phyloP scores from a whole-genome alignment of 2,797 vertebrate genomes.

The Anas acuta region DNA sequence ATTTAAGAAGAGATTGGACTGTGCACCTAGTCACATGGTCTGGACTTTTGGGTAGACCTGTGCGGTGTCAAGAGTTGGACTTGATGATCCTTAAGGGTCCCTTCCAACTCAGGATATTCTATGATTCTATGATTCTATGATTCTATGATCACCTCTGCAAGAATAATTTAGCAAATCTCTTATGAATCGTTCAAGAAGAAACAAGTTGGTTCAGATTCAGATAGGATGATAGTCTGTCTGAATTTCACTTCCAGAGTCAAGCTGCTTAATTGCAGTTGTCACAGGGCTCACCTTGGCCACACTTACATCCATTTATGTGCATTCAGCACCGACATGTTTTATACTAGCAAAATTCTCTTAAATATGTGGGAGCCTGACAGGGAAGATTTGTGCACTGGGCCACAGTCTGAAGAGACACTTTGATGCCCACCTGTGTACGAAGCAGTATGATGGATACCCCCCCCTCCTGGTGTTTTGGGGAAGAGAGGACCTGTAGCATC shows the following conservation, averaged over 20 bases:
- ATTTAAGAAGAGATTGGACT: too few relatives aligned
- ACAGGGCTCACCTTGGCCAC: not conserved
- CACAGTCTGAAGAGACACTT: not conserved
- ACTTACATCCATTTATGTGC: not conserved
- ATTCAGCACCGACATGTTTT: not conserved
- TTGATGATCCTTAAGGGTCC: too few relatives aligned
- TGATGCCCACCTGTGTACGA: not conserved
- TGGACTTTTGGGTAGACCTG: too few relatives aligned
- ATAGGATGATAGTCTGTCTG: not conserved
- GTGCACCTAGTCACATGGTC: too few relatives aligned
- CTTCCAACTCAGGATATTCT: too few relatives aligned
- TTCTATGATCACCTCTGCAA: not conserved
- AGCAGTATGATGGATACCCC: accelerated
- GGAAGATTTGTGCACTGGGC: not conserved
- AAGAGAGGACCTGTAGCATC: not conserved
- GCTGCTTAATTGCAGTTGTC: not conserved
- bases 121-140: too few relatives aligned
- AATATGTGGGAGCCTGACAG: not conserved
- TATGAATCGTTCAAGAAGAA: not conserved
- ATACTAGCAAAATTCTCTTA: not conserved
- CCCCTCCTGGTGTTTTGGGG: not conserved
- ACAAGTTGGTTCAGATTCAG: not conserved
- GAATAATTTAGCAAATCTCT: not conserved
- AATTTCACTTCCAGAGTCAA: not conserved
- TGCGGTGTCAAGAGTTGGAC: too few relatives aligned